These are phyloP conservation scores for Torymus auratus DNA, from an alignment of 2,888 invertebrate species.

Conservation along the genomic window DNA sequence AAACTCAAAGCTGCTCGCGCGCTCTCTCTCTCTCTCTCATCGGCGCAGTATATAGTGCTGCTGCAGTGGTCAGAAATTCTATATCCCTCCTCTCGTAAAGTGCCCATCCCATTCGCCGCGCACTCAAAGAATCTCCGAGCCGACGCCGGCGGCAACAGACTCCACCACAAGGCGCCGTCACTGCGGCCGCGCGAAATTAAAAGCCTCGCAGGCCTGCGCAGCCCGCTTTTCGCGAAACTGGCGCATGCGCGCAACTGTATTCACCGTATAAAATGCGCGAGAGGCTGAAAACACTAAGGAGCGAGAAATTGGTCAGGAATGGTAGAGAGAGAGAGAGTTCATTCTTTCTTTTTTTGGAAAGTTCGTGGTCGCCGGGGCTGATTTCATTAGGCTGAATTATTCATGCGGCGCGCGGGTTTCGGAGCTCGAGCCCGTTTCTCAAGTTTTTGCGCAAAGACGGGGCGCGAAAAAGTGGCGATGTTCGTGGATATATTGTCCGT, in stretches of 20 bases:
- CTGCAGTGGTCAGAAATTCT: too few species aligned
- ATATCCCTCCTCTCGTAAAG: too few species aligned
- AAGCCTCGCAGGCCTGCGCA: conserved; percentile 18
- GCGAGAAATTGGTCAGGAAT: too few species aligned
- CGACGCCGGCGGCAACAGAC: too few species aligned
- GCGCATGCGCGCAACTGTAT: not conserved
- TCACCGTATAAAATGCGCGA: not conserved
- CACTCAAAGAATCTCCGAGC: too few species aligned
- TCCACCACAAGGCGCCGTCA: too few species aligned
- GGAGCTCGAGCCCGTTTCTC: not conserved
- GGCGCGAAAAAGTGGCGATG: not conserved
- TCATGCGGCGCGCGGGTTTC: conserved; percentile 22
- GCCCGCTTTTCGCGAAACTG: too few species aligned
- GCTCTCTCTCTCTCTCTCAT: too few species aligned
- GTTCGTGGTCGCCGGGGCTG: not conserved
- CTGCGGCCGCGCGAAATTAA: conserved; percentile 26
- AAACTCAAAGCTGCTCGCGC: not conserved
- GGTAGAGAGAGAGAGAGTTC: too few species aligned
- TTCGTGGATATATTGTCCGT: not conserved
- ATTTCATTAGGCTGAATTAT: conserved; percentile 47
- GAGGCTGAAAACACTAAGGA: not conserved
- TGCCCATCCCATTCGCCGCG: too few species aligned
- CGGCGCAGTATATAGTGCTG: too few species aligned
- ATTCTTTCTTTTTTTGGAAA: not conserved
- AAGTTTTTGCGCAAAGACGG: not conserved